Conservation (phyloP, 92 coral and sea anemone genomes). For the Zoanthus sansibaricus region DNA sequence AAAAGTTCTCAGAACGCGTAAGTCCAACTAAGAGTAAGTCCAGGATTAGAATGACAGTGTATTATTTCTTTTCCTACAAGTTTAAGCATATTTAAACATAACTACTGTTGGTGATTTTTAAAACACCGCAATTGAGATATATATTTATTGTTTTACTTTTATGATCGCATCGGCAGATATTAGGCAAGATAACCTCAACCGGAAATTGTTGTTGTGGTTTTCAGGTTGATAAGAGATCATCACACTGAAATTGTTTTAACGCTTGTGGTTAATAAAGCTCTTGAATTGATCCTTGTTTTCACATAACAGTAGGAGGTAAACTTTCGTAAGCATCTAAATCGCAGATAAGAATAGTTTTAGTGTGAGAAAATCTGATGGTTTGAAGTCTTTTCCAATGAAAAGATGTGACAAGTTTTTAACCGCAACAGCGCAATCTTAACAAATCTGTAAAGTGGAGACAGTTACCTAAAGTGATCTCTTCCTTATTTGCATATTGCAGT, state of each 20-base stretch:
- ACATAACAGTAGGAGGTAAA: background rate
- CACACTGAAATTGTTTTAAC: background rate
- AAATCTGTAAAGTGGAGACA: no score
- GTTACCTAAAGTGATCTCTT: no score
- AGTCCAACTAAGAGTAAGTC: no score
- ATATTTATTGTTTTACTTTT: background rate
- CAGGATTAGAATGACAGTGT: background rate
- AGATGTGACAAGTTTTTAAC: no score
- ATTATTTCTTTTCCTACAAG: background rate
- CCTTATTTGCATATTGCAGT: no score
- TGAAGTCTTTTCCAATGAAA: background rate
- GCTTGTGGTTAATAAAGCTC: constrained; percentile 10
- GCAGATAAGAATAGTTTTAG: background rate
- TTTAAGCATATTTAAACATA: no score
- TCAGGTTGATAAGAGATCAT: constrained; percentile 20
- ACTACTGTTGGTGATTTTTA: background rate
- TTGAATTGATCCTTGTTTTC: background rate
- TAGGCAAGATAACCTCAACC: constrained; percentile 9
- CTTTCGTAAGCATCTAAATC: background rate
- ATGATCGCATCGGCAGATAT: constrained; percentile 5
- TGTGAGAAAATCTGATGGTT: background rate
- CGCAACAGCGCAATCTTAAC: no score
- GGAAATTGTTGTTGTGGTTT: constrained; percentile 22
- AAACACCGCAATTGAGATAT: background rate
- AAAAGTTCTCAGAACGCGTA: background rate